phyloP scores from a whole-genome alignment of 2,888 invertebrate genomes.

The Odontothrips loti region DNA sequence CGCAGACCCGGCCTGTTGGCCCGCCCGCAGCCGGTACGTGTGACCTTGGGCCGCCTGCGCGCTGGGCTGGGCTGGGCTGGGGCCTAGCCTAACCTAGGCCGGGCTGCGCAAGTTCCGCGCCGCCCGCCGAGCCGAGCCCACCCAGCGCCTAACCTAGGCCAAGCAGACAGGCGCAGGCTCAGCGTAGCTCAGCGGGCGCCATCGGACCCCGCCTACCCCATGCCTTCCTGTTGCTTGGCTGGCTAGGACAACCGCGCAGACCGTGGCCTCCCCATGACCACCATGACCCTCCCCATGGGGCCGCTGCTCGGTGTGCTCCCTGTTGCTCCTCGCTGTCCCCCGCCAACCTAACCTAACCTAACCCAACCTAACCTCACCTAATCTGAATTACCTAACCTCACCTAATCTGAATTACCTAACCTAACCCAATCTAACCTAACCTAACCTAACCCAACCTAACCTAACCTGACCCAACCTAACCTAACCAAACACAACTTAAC shows the following conservation, averaged over 20 bases:
- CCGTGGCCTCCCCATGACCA: too few relatives aligned
- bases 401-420: background rate
- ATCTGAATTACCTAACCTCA: background rate
- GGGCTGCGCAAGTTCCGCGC: background rate
- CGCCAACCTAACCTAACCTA: constrained; percentile 2
- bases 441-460: constrained; percentile 2
- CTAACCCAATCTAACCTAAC: background rate
- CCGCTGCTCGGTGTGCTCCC: too few relatives aligned
- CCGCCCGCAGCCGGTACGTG: background rate
- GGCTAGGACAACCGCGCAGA: too few relatives aligned
- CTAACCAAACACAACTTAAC: background rate
- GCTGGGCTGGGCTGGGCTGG: too few relatives aligned
- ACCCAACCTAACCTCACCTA: background rate
- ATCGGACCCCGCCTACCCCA: too few relatives aligned
- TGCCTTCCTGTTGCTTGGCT: too few relatives aligned
- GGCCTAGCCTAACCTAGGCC: constrained; percentile 5
- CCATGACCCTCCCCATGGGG: too few relatives aligned
- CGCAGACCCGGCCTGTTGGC: too few relatives aligned
- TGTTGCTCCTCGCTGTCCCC: too few relatives aligned
- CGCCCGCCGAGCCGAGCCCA: background rate
- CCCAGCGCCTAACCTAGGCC: constrained; percentile 5
- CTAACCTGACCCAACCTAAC: constrained; percentile 2
- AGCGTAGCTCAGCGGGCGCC: background rate
- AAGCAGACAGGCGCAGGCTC: too few relatives aligned
- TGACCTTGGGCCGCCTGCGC: too few relatives aligned